phyloP scores from a whole-genome alignment of 2,888 invertebrate species.

The Schizaphis graminum region DNA sequence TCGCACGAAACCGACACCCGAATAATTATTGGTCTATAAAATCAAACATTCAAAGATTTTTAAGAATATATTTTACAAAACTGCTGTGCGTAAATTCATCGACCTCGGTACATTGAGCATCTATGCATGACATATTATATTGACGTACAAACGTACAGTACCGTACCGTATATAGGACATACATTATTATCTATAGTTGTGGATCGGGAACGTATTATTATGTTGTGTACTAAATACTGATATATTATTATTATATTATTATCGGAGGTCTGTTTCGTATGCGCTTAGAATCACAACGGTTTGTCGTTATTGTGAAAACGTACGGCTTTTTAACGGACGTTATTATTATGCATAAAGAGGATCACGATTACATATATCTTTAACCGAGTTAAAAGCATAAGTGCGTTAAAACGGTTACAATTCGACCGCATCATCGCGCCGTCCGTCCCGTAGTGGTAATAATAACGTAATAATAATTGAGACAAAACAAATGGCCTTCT shows the following conservation, averaged over 20 bases:
- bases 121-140: background rate
- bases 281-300: background rate
- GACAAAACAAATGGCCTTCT: slow-evolving; percentile 39
- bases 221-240: background rate
- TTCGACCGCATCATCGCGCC: background rate
- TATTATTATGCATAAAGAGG: background rate
- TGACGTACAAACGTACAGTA: background rate
- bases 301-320: background rate
- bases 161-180: background rate
- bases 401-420: slow-evolving; percentile 23
- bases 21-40: background rate
- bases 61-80: background rate
- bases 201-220: background rate
- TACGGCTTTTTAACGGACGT: background rate
- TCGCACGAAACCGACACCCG: background rate
- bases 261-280: background rate
- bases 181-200: background rate
- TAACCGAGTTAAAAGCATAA: slow-evolving; percentile 38
- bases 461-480: slow-evolving; percentile 22
- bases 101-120: background rate
- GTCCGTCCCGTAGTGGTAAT: background rate
- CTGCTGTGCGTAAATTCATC: background rate
- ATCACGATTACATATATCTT: background rate
- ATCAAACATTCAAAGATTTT: background rate
- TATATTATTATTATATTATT: too few relatives aligned